Conservation (phyloP, 2,888 invertebrate genomes). For the Nephrocerus scutellatus region DNA sequence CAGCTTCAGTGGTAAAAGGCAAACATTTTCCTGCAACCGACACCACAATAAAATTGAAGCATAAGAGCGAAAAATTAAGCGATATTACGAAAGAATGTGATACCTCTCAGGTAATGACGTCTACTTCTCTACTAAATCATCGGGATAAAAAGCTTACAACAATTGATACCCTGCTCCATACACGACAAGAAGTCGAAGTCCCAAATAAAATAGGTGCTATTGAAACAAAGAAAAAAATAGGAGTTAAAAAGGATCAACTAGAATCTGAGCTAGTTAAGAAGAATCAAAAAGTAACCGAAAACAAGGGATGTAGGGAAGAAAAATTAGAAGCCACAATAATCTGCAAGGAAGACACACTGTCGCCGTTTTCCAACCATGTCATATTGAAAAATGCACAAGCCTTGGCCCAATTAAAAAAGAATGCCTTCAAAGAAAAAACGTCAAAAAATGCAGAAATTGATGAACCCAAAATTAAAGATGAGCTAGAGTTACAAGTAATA, state of each 20-base stretch:
- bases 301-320: conserved; percentile 12
- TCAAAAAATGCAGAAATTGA: conserved; percentile 8
- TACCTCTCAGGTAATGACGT: no score
- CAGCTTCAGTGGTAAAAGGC: no score
- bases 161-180: not conserved
- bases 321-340: conserved; percentile 4
- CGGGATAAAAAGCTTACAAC: no score
- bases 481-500: no score
- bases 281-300: conserved; percentile 11
- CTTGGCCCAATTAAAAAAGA: no score
- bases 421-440: conserved; percentile 13
- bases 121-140: no score
- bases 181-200: conserved; percentile 15
- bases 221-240: conserved; percentile 1
- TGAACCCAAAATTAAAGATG: no score
- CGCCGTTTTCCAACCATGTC: no score
- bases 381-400: no score
- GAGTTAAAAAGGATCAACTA: conserved; percentile 9
- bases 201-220: conserved; percentile 2
- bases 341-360: not conserved
- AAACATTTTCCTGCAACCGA: no score
- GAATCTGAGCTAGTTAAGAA: conserved; percentile 21
- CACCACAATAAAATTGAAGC: conserved; percentile 9
- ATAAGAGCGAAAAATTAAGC: conserved; percentile 13
- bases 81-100: not conserved